Conservation (phyloP, 2,113 vertebrate genomes). For the Poeciliopsis occidentalis region DNA sequence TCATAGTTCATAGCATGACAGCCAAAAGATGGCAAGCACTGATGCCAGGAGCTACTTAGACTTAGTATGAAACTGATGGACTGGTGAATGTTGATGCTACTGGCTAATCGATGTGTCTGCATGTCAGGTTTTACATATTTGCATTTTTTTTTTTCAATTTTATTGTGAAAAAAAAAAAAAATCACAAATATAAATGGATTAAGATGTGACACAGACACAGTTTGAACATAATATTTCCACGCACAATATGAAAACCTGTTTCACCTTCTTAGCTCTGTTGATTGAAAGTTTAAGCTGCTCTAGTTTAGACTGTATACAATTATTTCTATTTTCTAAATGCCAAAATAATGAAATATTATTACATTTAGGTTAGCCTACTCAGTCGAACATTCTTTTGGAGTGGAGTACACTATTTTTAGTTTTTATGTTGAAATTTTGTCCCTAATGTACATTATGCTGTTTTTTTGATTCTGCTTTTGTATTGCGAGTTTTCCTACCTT, state of each 20-base stretch:
- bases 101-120: constrained; percentile 8
- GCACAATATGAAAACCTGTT: background rate
- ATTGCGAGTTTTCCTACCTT: too few relatives aligned
- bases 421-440: too few relatives aligned
- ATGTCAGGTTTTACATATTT: background rate
- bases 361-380: too few relatives aligned
- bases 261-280: background rate
- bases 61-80: constrained; percentile 25
- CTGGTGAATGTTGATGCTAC: constrained; percentile 40
- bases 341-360: background rate
- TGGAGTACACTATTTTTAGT: too few relatives aligned
- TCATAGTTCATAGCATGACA: constrained; percentile 54
- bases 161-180: background rate
- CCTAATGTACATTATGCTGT: too few relatives aligned
- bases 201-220: background rate
- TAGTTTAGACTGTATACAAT: background rate
- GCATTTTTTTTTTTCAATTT: background rate
- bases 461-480: too few relatives aligned
- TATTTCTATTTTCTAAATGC: background rate
- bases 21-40: constrained; percentile 24
- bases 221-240: background rate
- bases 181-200: background rate
- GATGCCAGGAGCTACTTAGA: constrained; percentile 38
- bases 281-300: background rate
- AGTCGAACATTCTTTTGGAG: too few relatives aligned